phyloP scores from a whole-genome alignment of 2,888 invertebrate species.

The Mythimna impura region DNA sequence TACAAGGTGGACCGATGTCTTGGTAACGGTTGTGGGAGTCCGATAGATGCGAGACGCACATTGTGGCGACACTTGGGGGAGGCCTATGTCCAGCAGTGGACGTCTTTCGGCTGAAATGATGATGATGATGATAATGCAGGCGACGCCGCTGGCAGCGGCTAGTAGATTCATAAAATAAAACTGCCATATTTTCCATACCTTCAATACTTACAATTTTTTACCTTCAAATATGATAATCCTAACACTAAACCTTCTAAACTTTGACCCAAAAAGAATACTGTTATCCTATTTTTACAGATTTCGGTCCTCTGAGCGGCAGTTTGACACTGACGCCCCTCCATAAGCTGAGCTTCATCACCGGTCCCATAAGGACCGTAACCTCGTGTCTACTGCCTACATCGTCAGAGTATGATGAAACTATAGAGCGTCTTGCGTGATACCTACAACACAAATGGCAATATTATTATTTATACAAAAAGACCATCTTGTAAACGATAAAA shows the following conservation, averaged over 20 bases:
- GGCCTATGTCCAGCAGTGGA: too few relatives aligned
- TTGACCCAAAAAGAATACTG: conserved; percentile 39
- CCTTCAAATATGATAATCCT: conserved; percentile 9
- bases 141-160: too few relatives aligned
- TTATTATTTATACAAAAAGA: not conserved
- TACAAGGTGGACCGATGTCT: too few relatives aligned
- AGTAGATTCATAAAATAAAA: too few relatives aligned
- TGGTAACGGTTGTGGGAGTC: too few relatives aligned
- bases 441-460: not conserved
- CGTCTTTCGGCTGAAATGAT: too few relatives aligned
- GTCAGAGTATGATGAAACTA: conserved; percentile 10
- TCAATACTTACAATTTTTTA: too few relatives aligned
- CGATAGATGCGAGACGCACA: too few relatives aligned
- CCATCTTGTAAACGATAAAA: not conserved
- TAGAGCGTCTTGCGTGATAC: not conserved
- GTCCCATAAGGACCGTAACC: conserved; percentile 61
- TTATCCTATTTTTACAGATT: conserved; percentile 49
- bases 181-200: too few relatives aligned
- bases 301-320: conserved; percentile 54
- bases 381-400: conserved; percentile 40
- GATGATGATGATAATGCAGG: too few relatives aligned
- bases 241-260: conserved; percentile 22
- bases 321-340: conserved; percentile 55
- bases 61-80: too few relatives aligned
- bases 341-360: conserved; percentile 59